Evolutionary conservation across 2,888 invertebrate genomes (phyloP).

Genomic region (Acanthosoma haemorrhoidale): DNA sequence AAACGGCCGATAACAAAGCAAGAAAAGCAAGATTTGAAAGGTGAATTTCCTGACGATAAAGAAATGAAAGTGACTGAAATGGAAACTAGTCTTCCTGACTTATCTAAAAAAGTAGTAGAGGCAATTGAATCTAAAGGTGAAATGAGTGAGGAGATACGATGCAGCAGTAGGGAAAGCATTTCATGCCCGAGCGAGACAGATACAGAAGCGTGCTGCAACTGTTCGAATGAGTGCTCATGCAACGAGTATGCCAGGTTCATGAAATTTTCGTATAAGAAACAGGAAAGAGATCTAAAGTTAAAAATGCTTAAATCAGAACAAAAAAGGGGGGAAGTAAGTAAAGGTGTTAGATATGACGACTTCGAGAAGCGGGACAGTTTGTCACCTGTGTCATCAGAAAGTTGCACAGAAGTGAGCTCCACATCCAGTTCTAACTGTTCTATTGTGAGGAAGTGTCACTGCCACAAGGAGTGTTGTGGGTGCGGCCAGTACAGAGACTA

Average conservation of each 20-base stretch:
- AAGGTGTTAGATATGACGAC: background rate
- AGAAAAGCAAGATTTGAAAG: background rate
- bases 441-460: background rate
- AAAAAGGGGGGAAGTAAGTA: background rate
- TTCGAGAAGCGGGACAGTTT: background rate
- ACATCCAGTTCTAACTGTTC: background rate
- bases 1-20: too few species aligned
- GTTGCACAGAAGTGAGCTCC: background rate
- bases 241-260: background rate
- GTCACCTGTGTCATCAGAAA: background rate
- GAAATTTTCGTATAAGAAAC: background rate
- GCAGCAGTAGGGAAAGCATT: background rate
- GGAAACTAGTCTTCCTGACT: too few species aligned
- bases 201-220: background rate
- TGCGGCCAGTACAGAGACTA: background rate
- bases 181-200: background rate
- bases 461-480: background rate
- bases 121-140: background rate
- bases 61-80: too few species aligned
- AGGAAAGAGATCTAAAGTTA: background rate
- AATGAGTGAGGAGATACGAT: too few species aligned
- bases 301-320: background rate
- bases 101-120: background rate
- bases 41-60: too few species aligned
- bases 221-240: background rate